phyloP scores from a whole-genome alignment of 2,888 invertebrate species.

The Athalia cordata region DNA sequence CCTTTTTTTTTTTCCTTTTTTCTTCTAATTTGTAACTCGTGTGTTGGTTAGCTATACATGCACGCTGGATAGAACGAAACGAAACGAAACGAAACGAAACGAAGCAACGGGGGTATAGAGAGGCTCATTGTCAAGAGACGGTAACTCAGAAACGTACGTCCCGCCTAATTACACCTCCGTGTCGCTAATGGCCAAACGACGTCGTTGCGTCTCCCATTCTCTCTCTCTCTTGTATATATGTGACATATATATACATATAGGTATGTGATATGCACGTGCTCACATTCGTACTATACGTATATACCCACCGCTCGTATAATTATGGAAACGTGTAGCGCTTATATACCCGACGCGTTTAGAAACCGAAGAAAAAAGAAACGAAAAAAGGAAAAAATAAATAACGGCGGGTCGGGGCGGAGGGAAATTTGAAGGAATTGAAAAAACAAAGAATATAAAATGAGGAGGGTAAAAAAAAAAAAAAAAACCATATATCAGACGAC shows the following conservation, averaged over 20 bases:
- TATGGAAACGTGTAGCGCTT: constrained; percentile 27
- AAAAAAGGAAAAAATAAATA: constrained; percentile 7
- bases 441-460: constrained; percentile 5
- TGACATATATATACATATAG: constrained; percentile 38
- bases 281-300: too few relatives aligned
- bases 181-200: constrained; percentile 31
- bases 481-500: constrained; percentile 31
- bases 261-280: constrained; percentile 8
- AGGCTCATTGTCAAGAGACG: neutral
- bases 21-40: too few relatives aligned
- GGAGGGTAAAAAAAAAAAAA: constrained; percentile 38
- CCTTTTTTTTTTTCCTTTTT: too few relatives aligned
- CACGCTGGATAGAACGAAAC: too few relatives aligned
- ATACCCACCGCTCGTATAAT: too few relatives aligned
- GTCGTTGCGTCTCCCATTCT: constrained; percentile 14
- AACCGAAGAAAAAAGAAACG: constrained; percentile 7
- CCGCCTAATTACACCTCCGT: constrained; percentile 28
- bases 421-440: neutral
- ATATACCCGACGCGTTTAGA: neutral
- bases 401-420: neutral
- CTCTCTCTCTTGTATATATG: constrained; percentile 9
- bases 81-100: too few relatives aligned
- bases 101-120: too few relatives aligned
- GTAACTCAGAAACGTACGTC: constrained; percentile 7
- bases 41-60: too few relatives aligned